Evolutionary conservation across 2,797 vertebrate species (phyloP).

Genomic region (Diplodus puntazzo): DNA sequence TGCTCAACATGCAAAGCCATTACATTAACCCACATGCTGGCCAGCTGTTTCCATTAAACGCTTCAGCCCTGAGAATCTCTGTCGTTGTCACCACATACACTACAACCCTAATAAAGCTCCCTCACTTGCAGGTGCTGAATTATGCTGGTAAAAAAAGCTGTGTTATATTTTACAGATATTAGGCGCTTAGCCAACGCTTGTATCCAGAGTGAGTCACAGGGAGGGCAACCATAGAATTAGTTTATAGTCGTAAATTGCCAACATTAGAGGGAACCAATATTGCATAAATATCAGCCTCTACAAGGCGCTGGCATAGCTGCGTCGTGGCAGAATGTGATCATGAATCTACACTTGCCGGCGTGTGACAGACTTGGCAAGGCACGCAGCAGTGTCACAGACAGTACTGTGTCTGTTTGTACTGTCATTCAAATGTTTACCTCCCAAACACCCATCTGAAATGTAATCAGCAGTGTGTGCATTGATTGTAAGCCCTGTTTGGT

Average conservation of each 20-base stretch:
- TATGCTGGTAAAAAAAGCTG: constrained; percentile 32
- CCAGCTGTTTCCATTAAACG: constrained; percentile 74
- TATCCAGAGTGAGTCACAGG: constrained; percentile 38
- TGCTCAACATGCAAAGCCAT: constrained; percentile 73
- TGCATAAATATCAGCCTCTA: constrained; percentile 36
- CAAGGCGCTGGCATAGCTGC: constrained; percentile 27
- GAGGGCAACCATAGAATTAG: constrained; percentile 41
- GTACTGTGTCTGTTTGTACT: constrained; percentile 64
- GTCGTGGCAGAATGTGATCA: constrained; percentile 25
- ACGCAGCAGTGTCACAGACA: constrained; percentile 50
- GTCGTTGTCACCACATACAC: constrained; percentile 50
- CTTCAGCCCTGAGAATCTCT: constrained; percentile 52
- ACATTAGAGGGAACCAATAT: constrained; percentile 27
- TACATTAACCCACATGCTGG: constrained; percentile 65
- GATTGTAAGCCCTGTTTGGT: constrained; percentile 68
- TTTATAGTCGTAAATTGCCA: constrained; percentile 47
- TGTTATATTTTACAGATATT: constrained; percentile 38
- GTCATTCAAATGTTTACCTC: constrained; percentile 78
- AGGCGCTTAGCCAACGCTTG: constrained; percentile 40
- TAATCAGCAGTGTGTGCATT: constrained; percentile 74
- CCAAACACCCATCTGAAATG: constrained; percentile 72
- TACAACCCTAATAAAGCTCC: constrained; percentile 51
- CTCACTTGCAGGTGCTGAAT: constrained; percentile 57
- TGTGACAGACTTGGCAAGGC: constrained; percentile 58
- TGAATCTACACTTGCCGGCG: constrained; percentile 50